Evolutionary conservation across 2,113 vertebrate genomes (phyloP).

Genomic region (Pluvianellus socialis): DNA sequence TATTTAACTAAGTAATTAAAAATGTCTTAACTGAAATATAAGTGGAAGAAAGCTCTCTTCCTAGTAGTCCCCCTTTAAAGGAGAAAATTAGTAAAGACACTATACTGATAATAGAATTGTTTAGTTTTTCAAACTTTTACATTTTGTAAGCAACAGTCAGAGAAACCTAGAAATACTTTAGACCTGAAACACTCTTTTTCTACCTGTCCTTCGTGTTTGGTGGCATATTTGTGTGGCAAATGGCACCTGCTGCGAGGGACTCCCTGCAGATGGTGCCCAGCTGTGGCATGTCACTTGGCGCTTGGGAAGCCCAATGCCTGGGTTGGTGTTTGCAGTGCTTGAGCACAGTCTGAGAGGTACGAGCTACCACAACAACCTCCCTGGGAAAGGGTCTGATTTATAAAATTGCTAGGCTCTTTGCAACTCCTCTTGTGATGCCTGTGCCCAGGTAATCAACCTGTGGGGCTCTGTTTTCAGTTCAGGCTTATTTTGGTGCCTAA

Average conservation of each 20-base stretch:
- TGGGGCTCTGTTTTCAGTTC: not conserved
- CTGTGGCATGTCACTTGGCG: not conserved
- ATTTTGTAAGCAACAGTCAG: not conserved
- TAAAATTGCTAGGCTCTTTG: not conserved
- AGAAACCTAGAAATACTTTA: not conserved
- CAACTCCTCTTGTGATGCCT: not conserved
- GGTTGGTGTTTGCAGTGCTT: not conserved
- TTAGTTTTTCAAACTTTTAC: not conserved
- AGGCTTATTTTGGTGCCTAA: not conserved
- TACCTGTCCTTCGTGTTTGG: not conserved
- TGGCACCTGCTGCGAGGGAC: fast-evolving
- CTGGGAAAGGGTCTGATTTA: not conserved
- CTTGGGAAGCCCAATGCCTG: not conserved
- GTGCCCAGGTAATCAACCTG: too few relatives aligned
- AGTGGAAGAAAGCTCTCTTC: not conserved
- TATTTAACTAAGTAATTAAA: not conserved
- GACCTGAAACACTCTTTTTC: not conserved
- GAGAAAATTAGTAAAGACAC: not conserved
- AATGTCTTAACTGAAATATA: not conserved
- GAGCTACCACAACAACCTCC: fast-evolving
- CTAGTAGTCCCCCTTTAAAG: not conserved
- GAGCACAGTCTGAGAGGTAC: not conserved
- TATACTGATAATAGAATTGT: not conserved
- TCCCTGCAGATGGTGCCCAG: fast-evolving
- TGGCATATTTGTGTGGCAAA: not conserved